These are phyloP conservation scores for Enteromius thamalakanensis DNA, from an alignment of 2,797 vertebrate species.

Conservation along the genomic window DNA sequence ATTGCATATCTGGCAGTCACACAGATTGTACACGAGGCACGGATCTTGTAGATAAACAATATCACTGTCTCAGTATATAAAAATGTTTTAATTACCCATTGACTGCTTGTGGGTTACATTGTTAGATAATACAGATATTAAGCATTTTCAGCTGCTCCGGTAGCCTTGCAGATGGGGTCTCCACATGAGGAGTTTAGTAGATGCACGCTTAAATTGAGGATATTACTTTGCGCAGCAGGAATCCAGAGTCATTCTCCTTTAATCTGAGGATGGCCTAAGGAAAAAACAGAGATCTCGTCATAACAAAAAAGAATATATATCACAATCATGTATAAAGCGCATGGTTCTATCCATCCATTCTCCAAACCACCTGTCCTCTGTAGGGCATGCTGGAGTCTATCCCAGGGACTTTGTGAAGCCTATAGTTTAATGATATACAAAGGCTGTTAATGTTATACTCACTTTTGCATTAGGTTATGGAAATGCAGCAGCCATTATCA, in stretches of 20 bases:
- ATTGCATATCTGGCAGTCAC: not conserved
- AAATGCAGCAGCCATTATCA: not conserved
- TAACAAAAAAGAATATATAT: not conserved
- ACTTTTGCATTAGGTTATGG: not conserved
- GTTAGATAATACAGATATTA: slow-evolving; percentile 17
- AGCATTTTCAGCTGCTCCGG: slow-evolving; percentile 5
- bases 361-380: not conserved
- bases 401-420: not conserved
- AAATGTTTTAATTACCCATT: slow-evolving; percentile 4
- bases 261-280: slow-evolving; percentile 31
- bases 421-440: not conserved
- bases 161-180: slow-evolving; percentile 20
- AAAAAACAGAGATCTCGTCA: not conserved
- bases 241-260: slow-evolving; percentile 10
- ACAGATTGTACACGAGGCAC: too few species aligned
- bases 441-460: not conserved
- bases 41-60: too few species aligned
- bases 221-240: slow-evolving; percentile 38
- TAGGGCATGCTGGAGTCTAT: not conserved
- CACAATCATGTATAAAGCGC: not conserved
- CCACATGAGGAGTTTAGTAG: slow-evolving; percentile 37
- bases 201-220: slow-evolving; percentile 38
- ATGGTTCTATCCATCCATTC: not conserved
- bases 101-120: not conserved
- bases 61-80: not conserved